Evolutionary conservation across 2,797 vertebrate species (phyloP).

Genomic region (Xenopus petersii): DNA sequence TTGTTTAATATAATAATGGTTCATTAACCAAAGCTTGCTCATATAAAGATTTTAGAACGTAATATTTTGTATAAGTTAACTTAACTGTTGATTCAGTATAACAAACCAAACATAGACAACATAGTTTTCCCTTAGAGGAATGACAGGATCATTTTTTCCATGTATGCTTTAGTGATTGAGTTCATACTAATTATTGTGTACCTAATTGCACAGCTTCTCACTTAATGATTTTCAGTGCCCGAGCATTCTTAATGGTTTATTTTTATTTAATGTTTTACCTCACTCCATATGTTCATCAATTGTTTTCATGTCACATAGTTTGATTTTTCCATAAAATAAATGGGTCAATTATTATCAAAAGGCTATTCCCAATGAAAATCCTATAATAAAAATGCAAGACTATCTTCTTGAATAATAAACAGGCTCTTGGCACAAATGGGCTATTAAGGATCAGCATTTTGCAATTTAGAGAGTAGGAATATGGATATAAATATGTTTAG

Average conservation of each 20-base stretch:
- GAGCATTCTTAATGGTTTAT: constrained; percentile 35
- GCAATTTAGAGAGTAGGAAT: neutral
- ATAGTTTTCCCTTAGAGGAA: too few species aligned
- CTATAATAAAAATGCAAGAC: constrained; percentile 2
- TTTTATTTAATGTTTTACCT: constrained; percentile 31
- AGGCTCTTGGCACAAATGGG: neutral
- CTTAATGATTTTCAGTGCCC: constrained; percentile 28
- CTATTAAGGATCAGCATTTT: constrained; percentile 10
- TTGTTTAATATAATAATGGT: too few species aligned
- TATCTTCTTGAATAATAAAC: constrained; percentile 17
- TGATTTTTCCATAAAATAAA: constrained; percentile 41
- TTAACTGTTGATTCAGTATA: too few species aligned
- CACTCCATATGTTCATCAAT: constrained; percentile 22
- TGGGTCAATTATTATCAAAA: constrained; percentile 32
- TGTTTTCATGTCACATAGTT: constrained; percentile 37
- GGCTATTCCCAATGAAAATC: constrained; percentile 30
- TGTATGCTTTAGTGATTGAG: constrained; percentile 12
- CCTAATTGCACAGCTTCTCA: constrained; percentile 16
- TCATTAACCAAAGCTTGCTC: too few species aligned
- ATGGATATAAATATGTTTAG: neutral
- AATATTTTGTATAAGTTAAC: too few species aligned
- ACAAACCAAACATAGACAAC: too few species aligned
- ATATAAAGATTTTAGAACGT: too few species aligned
- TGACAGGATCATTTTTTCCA: too few species aligned
- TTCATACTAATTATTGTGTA: constrained; percentile 7